Percentiles rank a stretch among this genome's conserved stretches.
phyloP scores from a whole-genome alignment of 2,888 invertebrate genomes.

The Machimus rusticus region DNA sequence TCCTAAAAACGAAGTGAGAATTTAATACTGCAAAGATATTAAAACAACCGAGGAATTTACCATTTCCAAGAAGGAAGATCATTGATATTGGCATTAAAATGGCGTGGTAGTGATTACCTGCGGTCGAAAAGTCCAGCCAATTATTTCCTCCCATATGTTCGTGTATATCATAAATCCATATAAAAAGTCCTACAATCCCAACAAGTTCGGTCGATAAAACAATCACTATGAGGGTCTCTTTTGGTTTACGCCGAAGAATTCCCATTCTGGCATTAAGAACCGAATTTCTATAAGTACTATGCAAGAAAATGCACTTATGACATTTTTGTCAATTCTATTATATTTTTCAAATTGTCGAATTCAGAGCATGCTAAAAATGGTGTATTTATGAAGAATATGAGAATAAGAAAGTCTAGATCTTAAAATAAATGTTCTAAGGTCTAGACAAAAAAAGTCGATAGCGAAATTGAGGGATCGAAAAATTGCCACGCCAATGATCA shows the following conservation, averaged over 20 bases:
- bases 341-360: not conserved
- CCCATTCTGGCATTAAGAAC: not conserved
- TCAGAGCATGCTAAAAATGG: not conserved
- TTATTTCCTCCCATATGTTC: not conserved
- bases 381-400: too few species aligned
- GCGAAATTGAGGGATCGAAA: too few species aligned
- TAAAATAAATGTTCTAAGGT: too few species aligned
- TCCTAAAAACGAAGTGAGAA: not conserved
- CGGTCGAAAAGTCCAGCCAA: not conserved
- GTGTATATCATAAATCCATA: not conserved
- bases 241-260: not conserved
- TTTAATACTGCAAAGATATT: not conserved
- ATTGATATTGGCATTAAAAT: not conserved
- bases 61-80: not conserved
- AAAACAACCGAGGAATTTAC: not conserved
- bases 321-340: not conserved
- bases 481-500: too few species aligned
- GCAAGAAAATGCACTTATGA: not conserved
- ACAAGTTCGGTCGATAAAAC: not conserved
- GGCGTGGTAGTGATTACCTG: not conserved
- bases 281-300: not conserved
- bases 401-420: too few species aligned
- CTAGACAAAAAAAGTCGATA: too few species aligned
- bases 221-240: not conserved
- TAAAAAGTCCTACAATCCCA: not conserved